A percentile compares a stretch with the other conserved stretches of the same genome.
Conservation (phyloP, 2,797 vertebrate species). For the Tiaroga cobitis region DNA sequence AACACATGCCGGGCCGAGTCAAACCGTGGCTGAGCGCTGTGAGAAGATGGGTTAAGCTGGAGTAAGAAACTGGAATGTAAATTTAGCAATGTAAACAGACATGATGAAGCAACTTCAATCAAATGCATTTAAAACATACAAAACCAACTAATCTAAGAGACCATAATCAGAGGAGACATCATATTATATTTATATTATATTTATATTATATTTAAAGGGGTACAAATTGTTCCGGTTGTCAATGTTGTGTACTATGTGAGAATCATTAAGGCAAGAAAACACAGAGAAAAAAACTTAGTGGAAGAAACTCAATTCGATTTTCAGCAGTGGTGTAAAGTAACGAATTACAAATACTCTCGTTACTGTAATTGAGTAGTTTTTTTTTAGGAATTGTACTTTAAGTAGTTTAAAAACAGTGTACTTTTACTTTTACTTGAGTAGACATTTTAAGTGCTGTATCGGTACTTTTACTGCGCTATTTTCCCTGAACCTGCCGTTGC, state of each 20-base stretch:
- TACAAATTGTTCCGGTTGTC: background rate
- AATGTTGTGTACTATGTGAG: background rate
- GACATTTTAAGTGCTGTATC: no score
- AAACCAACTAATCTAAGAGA: background rate
- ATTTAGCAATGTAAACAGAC: background rate
- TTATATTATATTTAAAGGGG: no score
- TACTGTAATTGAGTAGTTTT: no score
- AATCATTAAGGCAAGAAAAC: background rate
- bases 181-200: background rate
- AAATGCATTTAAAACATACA: background rate
- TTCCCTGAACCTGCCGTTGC: no score
- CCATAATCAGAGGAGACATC: background rate
- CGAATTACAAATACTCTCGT: no score
- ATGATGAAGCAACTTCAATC: slow-evolving; percentile 3
- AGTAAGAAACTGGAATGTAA: slow-evolving; percentile 2
- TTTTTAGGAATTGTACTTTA: no score
- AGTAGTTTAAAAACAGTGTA: no score
- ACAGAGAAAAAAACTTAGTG: background rate
- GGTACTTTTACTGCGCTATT: no score
- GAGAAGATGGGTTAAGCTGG: background rate
- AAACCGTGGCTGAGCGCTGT: background rate
- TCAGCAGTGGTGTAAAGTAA: no score
- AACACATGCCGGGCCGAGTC: slow-evolving; percentile 49
- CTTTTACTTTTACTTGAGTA: no score
- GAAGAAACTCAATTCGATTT: background rate